A percentile compares a stretch with the other conserved stretches of the same genome.
Evolutionary conservation across 1,140 invertebrate genomes (phyloP).

Genomic region (Zaprionus tsacasi): DNA sequence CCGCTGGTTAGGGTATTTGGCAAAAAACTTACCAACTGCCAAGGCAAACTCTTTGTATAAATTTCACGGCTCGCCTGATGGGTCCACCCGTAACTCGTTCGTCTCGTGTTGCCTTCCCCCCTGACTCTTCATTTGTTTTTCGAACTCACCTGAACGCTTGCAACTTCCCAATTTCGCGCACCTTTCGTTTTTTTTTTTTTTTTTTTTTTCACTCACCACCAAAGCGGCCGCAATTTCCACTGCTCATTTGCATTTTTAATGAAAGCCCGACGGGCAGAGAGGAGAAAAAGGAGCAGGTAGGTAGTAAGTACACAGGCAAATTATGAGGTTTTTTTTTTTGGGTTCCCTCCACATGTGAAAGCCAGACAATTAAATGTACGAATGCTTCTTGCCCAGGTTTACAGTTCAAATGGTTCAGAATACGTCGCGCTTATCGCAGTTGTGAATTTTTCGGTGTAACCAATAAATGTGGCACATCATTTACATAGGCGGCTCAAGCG

Average conservation of each 20-base stretch:
- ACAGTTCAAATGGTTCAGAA: conserved; percentile 55
- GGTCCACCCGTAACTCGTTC: conserved; percentile 5
- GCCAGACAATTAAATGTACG: conserved; percentile 49
- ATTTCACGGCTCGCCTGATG: conserved; percentile 54
- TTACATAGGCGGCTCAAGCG: conserved; percentile 54
- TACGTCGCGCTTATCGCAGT: conserved; percentile 45
- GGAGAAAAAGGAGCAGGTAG: conserved; percentile 22
- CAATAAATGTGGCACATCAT: conserved; percentile 71
- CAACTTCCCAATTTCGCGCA: conserved; percentile 25
- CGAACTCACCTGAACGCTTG: conserved; percentile 47
- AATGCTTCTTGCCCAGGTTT: conserved; percentile 24
- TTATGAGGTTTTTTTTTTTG: conserved; percentile 51
- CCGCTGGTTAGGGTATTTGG: conserved; percentile 1
- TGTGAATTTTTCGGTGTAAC: conserved; percentile 44
- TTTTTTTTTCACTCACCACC: conserved; percentile 39
- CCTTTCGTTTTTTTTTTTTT: conserved; percentile 20
- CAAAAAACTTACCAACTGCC: conserved; percentile 16
- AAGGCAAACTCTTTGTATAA: conserved; percentile 68
- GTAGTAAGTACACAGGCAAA: conserved; percentile 49
- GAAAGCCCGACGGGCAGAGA: conserved; percentile 54
- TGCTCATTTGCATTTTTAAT: conserved; percentile 79
- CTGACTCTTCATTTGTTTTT: conserved; percentile 47
- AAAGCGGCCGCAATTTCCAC: conserved; percentile 62
- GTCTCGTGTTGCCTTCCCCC: background rate
- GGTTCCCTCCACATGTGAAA: conserved; percentile 24